Evolutionary conservation across 2,888 invertebrate genomes (phyloP), one percentile per base, ranked within the genome.

Genomic region (Cheilosia impressa): DNA sequence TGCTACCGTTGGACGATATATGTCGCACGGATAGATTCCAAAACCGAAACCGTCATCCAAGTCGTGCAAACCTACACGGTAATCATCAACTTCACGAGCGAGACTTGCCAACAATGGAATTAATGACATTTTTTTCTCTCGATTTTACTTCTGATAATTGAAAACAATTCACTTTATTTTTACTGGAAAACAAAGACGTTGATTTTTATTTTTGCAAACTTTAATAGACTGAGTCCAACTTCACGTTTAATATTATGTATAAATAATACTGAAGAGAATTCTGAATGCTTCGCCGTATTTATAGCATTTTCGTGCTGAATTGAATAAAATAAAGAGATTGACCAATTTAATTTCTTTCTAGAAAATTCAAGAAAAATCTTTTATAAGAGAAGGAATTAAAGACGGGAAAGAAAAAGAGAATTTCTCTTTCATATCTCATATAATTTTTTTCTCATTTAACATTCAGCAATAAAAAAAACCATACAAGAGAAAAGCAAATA

Each of bases 71-170:
- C 71, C 87, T 45, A 88, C 63, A 10, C 90, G 89, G 63, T 88
- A 88, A 34, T 88, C 88, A n/a, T 89, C 88, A 60, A 90, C 72
- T 81, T 91, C 91, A 73, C 90, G 89, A 60, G 90, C 90, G 87
- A 91, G 87, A 75, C 89, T 90, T 60, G 90, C 88, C 68, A 91
- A 89, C 55, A 91, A 88, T 60, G 91, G 91, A 88, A 91, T 87
- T 13, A 89, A 85, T 62, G 91, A 88, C 91, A 91, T 91, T 78
- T 88, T 89, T 43, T 78, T 31, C 22, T 7, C 2, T 38, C 19
- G 38, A 13, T 45, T 58, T 19, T 52, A 38, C 17, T 71, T 38
- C 24, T 19, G 3, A 47, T n/a, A 60, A n/a, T 15, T 17, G 24
- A 50, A 24, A 34, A 22, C 31, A 34, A 1, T 31, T n/a, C 41